These are phyloP conservation scores for Mobula hypostoma DNA, from an alignment of 2,113 vertebrate species.

Conservation along the genomic window DNA sequence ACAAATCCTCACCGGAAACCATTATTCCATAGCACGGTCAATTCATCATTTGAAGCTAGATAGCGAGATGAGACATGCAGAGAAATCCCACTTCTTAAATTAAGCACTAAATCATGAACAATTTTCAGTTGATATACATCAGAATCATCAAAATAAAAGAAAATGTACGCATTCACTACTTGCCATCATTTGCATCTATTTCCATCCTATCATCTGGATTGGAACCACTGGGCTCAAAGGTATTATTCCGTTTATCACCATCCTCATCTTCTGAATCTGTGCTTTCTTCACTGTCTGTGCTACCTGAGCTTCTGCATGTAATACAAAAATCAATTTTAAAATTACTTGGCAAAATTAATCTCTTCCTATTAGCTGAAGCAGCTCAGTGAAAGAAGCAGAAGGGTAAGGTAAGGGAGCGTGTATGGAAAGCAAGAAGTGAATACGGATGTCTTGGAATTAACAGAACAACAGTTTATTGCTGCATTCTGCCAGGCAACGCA, in stretches of 20 bases:
- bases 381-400: not conserved
- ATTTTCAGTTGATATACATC: not conserved
- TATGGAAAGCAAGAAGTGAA: too few species aligned
- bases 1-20: not conserved
- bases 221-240: slow-evolving; percentile 68
- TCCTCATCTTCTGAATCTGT: slow-evolving; percentile 98
- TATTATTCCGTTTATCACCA: slow-evolving; percentile 68
- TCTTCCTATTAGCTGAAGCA: not conserved
- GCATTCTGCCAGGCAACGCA: slow-evolving; percentile 45
- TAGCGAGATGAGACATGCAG: not conserved
- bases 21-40: not conserved
- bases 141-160: not conserved
- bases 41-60: not conserved
- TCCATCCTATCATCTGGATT: slow-evolving; percentile 88
- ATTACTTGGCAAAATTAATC: not conserved
- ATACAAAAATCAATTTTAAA: not conserved
- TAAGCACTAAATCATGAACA: not conserved
- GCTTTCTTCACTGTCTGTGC: slow-evolving; percentile 96
- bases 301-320: slow-evolving; percentile 75
- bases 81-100: not conserved
- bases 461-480: not conserved
- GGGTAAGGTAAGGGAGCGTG: not conserved
- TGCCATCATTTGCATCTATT: slow-evolving; percentile 75
- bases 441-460: not conserved
- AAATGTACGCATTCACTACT: not conserved